A percentile compares a stretch with the other conserved stretches of the same genome.
These are phyloP conservation scores for Anser brachyrhynchus DNA, from an alignment of 2,113 vertebrate species.

Conservation along the genomic window DNA sequence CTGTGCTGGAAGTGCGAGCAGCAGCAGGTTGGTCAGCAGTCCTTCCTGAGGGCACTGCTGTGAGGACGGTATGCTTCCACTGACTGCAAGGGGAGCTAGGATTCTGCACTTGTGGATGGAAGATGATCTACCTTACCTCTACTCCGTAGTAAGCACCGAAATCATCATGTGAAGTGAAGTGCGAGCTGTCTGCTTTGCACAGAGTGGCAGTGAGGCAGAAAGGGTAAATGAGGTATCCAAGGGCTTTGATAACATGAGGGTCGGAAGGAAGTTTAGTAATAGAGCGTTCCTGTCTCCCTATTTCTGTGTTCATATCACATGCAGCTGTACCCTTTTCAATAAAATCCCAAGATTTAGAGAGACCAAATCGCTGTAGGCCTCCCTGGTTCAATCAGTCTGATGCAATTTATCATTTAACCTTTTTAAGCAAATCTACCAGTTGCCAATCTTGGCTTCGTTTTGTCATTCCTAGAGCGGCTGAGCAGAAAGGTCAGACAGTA, in stretches of 20 bases:
- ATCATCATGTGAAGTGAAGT: neutral
- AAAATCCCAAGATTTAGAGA: neutral
- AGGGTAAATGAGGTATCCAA: neutral
- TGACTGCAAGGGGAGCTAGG: neutral
- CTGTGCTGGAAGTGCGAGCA: neutral
- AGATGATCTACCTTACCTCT: neutral
- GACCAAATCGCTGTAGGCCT: neutral
- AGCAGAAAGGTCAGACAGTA: neutral
- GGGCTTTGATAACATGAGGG: neutral
- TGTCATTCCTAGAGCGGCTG: neutral
- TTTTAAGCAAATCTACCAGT: neutral
- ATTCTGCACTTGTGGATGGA: neutral
- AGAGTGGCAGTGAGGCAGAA: neutral
- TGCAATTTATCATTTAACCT: conserved; percentile 24
- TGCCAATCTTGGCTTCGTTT: neutral
- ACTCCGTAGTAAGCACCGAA: neutral
- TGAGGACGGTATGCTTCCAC: neutral
- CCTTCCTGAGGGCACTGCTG: neutral
- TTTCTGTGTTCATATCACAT: neutral
- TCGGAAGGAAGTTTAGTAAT: neutral
- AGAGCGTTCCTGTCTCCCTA: fast-evolving
- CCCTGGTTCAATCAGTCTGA: neutral
- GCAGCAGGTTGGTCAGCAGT: neutral
- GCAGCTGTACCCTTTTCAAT: neutral
- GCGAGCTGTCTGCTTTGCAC: neutral